Percentiles rank a stretch among this genome's conserved stretches.
Conservation (phyloP, 2,888 invertebrate genomes). For the Ectemnius lituratus region DNA sequence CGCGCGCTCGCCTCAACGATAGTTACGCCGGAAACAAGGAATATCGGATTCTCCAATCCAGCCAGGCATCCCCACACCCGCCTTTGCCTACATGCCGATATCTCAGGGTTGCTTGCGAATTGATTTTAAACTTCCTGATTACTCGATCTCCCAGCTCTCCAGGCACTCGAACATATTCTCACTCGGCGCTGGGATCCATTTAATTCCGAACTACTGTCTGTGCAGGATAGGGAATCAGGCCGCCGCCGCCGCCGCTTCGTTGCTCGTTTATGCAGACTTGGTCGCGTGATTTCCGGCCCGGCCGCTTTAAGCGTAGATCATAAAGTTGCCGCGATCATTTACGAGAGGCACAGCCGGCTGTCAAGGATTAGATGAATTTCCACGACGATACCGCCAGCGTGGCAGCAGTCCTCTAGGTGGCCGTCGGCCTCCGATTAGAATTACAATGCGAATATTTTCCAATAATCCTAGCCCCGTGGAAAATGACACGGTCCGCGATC, state of each 20-base stretch:
- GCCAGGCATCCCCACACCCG: constrained; percentile 31
- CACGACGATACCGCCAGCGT: not conserved
- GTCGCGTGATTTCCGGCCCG: not conserved
- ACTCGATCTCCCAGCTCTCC: constrained; percentile 39
- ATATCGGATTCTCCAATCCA: constrained; percentile 47
- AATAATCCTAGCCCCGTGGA: constrained; percentile 6
- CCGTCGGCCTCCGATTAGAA: not conserved
- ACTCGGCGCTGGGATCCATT: constrained; percentile 36
- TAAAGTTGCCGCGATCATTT: constrained; percentile 8
- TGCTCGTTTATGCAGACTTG: not conserved
- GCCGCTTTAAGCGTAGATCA: constrained; percentile 2
- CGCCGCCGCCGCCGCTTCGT: not conserved
- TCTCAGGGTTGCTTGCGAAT: constrained; percentile 41
- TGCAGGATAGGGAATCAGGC: not conserved
- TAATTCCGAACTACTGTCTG: constrained; percentile 18
- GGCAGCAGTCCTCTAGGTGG: no score
- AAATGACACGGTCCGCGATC: constrained; percentile 28
- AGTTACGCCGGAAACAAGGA: constrained; percentile 46
- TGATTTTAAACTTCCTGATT: constrained; percentile 55
- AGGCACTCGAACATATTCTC: constrained; percentile 33
- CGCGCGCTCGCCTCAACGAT: constrained; percentile 29
- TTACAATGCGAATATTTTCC: constrained; percentile 20
- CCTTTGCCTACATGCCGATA: constrained; percentile 30
- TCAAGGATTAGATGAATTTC: constrained; percentile 8
- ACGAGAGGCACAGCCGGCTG: constrained; percentile 2